phyloP scores from a whole-genome alignment of 2,888 invertebrate genomes.

The Germaria angustata region DNA sequence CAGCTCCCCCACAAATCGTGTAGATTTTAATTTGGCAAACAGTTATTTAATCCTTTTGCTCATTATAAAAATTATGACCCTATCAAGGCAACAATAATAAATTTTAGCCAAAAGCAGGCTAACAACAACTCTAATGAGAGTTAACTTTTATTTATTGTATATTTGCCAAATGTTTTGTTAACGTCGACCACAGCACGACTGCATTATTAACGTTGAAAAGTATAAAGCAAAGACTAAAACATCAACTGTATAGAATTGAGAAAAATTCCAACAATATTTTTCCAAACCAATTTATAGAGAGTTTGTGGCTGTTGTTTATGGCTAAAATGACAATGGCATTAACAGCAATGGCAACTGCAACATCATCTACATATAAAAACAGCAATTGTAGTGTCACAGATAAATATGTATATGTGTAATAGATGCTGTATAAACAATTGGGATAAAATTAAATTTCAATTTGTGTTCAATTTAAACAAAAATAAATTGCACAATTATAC shows the following conservation, averaged over 20 bases:
- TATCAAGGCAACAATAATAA: slow-evolving; percentile 53
- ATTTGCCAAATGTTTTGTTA: slow-evolving; percentile 68
- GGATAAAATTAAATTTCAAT: slow-evolving; percentile 58
- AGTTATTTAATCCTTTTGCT: slow-evolving; percentile 45
- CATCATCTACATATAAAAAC: not conserved
- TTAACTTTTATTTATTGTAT: slow-evolving; percentile 65
- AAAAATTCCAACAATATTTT: slow-evolving; percentile 38
- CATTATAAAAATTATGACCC: slow-evolving; percentile 48
- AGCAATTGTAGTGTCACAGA: slow-evolving; percentile 17
- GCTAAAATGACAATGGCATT: slow-evolving; percentile 66
- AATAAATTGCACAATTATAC: slow-evolving; percentile 40
- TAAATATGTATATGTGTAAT: not conserved
- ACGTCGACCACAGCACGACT: slow-evolving; percentile 53
- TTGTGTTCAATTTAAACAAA: slow-evolving; percentile 46
- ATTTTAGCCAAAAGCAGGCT: slow-evolving; percentile 57
- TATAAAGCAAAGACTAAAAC: slow-evolving; percentile 20
- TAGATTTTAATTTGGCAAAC: slow-evolving; percentile 9
- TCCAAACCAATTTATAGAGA: slow-evolving; percentile 58
- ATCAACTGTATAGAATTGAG: slow-evolving; percentile 37
- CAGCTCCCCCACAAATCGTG: not conserved
- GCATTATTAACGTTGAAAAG: slow-evolving; percentile 49
- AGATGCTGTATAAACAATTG: slow-evolving; percentile 55
- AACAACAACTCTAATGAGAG: slow-evolving; percentile 41
- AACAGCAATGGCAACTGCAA: slow-evolving; percentile 55
- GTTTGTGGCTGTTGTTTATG: slow-evolving; percentile 62